Percentiles rank a stretch among this genome's conserved stretches.
Evolutionary conservation across 1,140 invertebrate genomes (phyloP).

Genomic region (Alviniconcha marisindica): DNA sequence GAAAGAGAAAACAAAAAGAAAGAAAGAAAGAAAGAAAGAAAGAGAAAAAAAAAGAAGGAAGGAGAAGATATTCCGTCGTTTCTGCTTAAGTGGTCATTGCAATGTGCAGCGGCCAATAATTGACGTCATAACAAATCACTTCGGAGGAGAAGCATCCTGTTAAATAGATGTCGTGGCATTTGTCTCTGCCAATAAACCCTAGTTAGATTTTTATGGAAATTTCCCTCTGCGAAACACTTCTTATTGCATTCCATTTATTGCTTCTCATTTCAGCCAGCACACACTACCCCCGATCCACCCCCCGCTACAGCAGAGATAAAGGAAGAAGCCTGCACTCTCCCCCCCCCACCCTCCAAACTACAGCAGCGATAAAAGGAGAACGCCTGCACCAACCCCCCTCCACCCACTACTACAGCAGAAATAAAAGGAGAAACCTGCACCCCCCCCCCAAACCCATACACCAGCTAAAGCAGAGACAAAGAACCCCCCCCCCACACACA

Average conservation of each 20-base stretch:
- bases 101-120: constrained; percentile 1
- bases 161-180: constrained; percentile 20
- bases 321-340: no score
- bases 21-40: not conserved
- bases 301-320: no score
- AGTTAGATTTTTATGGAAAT: constrained; percentile 3
- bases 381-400: no score
- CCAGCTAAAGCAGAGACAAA: no score
- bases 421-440: no score
- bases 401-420: no score
- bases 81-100: constrained; percentile 17
- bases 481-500: no score
- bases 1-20: not conserved
- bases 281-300: not conserved
- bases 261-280: not conserved
- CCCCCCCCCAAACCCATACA: no score
- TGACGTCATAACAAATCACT: constrained; percentile 23
- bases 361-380: no score
- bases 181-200: constrained; percentile 14
- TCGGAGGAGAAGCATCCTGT: constrained; percentile 3
- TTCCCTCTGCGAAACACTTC: no score
- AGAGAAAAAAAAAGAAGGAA: not conserved
- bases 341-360: no score
- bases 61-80: not conserved
- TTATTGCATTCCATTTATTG: not conserved